Percentiles rank a stretch among this genome's conserved stretches.
Conservation (phyloP, 2,113 vertebrate species). For the Sander lucioperca region DNA sequence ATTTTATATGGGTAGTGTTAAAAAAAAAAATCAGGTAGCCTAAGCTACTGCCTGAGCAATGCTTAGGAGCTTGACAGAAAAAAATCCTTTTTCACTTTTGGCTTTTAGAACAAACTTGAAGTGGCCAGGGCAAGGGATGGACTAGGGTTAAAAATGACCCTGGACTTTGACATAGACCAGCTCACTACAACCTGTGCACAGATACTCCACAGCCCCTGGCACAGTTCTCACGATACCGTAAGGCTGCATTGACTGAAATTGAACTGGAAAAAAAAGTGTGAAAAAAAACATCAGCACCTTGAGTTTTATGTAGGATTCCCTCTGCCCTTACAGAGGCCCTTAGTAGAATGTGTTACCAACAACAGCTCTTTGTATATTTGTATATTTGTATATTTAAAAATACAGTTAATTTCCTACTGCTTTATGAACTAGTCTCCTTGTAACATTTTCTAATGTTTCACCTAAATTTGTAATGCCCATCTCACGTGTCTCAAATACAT, state of each 20-base stretch:
- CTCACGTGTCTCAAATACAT: not conserved
- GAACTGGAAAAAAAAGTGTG: slow-evolving; percentile 35
- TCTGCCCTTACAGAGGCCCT: slow-evolving; percentile 7
- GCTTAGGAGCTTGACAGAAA: not conserved
- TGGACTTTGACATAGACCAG: slow-evolving; percentile 27
- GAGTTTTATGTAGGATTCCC: slow-evolving; percentile 29
- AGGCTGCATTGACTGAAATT: slow-evolving; percentile 32
- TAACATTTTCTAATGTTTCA: not conserved
- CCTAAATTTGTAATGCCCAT: not conserved
- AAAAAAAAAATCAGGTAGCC: not conserved
- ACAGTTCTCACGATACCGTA: slow-evolving; percentile 42
- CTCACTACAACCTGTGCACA: slow-evolving; percentile 2
- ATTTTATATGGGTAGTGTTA: slow-evolving; percentile 3
- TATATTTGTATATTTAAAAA: not conserved
- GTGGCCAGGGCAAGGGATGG: slow-evolving; percentile 1
- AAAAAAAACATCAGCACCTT: slow-evolving; percentile 34
- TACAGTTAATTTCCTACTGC: not conserved
- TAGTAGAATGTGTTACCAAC: slow-evolving; percentile 18
- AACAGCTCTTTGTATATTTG: not conserved
- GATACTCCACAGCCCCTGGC: slow-evolving; percentile 2
- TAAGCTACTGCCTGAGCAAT: not conserved
- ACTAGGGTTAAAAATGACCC: slow-evolving; percentile 25
- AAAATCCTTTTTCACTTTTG: slow-evolving; percentile 16
- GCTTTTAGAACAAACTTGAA: slow-evolving; percentile 21
- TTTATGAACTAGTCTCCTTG: not conserved